Evolutionary conservation across 2,113 vertebrate genomes (phyloP).

Genomic region (Limnothrissa miodon): DNA sequence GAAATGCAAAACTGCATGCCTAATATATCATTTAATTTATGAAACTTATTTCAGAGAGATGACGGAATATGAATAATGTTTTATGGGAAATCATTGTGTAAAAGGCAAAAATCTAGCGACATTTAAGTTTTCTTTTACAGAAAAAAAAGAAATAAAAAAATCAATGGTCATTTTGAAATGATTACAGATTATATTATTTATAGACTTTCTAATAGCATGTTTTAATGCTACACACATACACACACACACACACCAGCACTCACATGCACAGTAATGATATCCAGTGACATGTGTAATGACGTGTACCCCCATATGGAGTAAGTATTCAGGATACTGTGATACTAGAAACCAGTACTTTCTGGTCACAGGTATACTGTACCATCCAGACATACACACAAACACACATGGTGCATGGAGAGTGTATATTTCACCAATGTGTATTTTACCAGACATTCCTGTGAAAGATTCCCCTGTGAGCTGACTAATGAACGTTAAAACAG

Average conservation of each 20-base stretch:
- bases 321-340: too few species aligned
- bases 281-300: too few species aligned
- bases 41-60: constrained; percentile 60
- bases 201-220: neutral
- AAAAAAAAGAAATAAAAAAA: constrained; percentile 60
- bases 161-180: constrained; percentile 52
- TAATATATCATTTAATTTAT: constrained; percentile 63
- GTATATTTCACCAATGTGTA: neutral
- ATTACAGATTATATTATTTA: neutral
- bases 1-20: constrained; percentile 75
- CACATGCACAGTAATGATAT: neutral
- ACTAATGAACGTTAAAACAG: neutral
- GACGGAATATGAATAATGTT: constrained; percentile 59
- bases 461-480: too few species aligned
- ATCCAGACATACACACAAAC: neutral
- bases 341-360: too few species aligned
- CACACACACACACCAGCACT: neutral
- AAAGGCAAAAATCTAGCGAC: constrained; percentile 63
- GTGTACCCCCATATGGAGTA: too few species aligned
- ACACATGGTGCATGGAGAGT: neutral
- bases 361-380: neutral
- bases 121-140: constrained; percentile 68
- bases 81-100: constrained; percentile 64
- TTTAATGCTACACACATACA: neutral
- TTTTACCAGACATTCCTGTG: neutral